Conservation (phyloP, 2,797 vertebrate species). For the Lerista edwardsae region DNA sequence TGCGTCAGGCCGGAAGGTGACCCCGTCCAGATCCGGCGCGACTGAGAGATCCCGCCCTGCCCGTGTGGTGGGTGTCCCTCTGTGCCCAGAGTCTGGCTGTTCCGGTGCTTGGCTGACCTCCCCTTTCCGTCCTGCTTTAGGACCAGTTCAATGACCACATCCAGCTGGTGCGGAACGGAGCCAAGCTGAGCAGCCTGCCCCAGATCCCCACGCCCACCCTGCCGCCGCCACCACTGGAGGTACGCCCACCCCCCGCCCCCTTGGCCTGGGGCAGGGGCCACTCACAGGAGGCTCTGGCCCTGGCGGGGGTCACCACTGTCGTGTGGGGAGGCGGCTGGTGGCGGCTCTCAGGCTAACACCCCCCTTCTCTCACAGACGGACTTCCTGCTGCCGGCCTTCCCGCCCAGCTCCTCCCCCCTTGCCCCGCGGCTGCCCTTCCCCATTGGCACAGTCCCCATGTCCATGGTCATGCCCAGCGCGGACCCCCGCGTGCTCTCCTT, state of each 20-base stretch:
- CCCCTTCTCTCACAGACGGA: slow-evolving; percentile 74
- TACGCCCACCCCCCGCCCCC: slow-evolving; percentile 57
- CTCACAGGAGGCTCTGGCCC: too few relatives aligned
- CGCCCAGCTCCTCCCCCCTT: slow-evolving; percentile 71
- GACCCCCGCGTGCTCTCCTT: slow-evolving; percentile 76
- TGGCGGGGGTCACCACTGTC: too few relatives aligned
- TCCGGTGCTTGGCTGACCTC: rapidly evolving
- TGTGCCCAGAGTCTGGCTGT: background rate
- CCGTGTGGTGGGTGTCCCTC: too few relatives aligned
- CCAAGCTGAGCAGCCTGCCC: slow-evolving; percentile 81
- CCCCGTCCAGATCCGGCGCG: too few relatives aligned
- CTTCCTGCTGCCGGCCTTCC: slow-evolving; percentile 82
- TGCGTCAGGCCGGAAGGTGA: too few relatives aligned
- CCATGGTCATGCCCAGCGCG: slow-evolving; percentile 81
- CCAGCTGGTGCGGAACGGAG: slow-evolving; percentile 79
- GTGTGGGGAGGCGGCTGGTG: too few relatives aligned
- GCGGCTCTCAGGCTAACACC: background rate
- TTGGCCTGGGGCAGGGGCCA: rapidly evolving
- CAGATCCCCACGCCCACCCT: slow-evolving; percentile 79
- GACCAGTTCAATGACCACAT: slow-evolving; percentile 82
- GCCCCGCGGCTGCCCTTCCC: slow-evolving; percentile 76
- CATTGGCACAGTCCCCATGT: slow-evolving; percentile 76
- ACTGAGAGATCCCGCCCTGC: too few relatives aligned
- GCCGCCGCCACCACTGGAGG: slow-evolving; percentile 80
- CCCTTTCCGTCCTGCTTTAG: slow-evolving; percentile 52